Evolutionary conservation across 2,888 invertebrate species (phyloP).

Genomic region (Caenorhabditis becei): DNA sequence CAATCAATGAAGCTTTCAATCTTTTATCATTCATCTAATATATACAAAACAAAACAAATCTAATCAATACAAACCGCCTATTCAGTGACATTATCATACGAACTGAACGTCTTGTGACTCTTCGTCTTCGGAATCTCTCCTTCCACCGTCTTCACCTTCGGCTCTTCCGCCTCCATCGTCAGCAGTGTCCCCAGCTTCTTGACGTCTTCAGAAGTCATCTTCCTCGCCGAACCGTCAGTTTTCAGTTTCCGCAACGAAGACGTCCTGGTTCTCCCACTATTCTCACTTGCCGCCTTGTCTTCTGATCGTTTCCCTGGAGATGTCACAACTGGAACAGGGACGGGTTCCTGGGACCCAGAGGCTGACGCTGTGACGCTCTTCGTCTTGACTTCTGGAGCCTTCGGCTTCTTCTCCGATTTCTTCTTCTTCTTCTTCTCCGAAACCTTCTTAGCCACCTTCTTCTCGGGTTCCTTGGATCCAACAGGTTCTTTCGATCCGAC

Average conservation of each 20-base stretch:
- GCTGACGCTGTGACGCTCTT: background rate
- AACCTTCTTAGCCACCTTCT: background rate
- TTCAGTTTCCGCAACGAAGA: background rate
- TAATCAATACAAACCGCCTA: background rate
- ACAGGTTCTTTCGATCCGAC: no score
- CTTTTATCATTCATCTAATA: background rate
- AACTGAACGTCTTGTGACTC: background rate
- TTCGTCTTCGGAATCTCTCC: background rate
- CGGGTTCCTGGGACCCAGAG: background rate
- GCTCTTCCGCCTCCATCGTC: conserved; percentile 2
- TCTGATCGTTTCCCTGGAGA: no score
- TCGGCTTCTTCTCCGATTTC: background rate
- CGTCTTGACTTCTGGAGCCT: no score
- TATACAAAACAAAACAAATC: background rate
- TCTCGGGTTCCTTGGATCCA: no score
- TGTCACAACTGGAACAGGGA: background rate
- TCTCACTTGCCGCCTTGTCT: no score
- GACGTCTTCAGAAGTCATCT: background rate
- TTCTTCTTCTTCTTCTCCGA: background rate
- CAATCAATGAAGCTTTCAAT: background rate
- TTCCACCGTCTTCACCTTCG: background rate
- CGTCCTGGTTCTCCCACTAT: no score
- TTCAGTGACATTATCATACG: background rate
- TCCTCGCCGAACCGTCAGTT: conserved; percentile 12
- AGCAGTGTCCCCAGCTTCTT: conserved; percentile 7